Conservation (phyloP, 2,797 vertebrate species). For the Ctenosaura bakeri region DNA sequence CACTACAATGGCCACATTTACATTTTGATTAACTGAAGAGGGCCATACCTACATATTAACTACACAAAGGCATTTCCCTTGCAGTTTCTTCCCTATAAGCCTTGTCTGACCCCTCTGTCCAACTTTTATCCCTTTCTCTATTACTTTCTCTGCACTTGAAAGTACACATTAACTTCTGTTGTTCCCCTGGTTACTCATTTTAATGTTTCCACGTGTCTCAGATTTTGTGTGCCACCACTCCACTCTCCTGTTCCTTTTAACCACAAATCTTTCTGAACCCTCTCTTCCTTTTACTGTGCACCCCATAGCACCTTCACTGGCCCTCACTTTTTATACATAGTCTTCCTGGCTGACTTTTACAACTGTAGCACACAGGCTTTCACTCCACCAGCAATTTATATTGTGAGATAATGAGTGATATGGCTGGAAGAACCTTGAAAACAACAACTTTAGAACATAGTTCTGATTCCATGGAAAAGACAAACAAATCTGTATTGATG, state of each 20-base stretch:
- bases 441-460: not conserved
- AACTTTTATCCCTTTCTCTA: not conserved
- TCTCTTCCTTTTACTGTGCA: not conserved
- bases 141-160: not conserved
- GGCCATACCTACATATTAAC: not conserved
- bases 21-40: not conserved
- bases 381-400: not conserved
- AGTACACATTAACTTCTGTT: not conserved
- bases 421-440: not conserved
- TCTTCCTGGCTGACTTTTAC: not conserved
- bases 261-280: conserved; percentile 16
- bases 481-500: not conserved
- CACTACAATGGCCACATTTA: not conserved
- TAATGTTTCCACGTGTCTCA: not conserved
- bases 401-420: not conserved
- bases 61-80: not conserved
- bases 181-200: not conserved
- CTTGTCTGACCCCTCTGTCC: not conserved
- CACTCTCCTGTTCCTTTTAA: not conserved
- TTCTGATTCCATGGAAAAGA: not conserved
- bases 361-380: no score
- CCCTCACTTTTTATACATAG: not conserved
- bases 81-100: not conserved
- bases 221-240: conserved; percentile 1
- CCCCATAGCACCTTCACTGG: no score